Percentiles rank a stretch among this genome's conserved stretches.
Evolutionary conservation across 1,140 invertebrate species (phyloP).

Genomic region (Lepidurus packardi): DNA sequence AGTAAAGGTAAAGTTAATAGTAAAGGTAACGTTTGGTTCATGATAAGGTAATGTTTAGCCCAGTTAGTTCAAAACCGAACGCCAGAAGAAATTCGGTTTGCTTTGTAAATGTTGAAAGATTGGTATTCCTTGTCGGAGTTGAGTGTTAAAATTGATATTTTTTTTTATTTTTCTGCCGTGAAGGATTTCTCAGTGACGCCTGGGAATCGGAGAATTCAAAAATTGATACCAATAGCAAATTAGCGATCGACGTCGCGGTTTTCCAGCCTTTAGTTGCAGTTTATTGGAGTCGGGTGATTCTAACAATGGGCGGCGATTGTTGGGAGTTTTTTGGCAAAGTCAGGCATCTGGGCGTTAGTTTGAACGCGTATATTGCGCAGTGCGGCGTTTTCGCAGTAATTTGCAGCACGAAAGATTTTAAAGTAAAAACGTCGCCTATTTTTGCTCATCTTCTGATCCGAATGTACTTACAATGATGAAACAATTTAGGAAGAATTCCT

Average conservation of each 20-base stretch:
- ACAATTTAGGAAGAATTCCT: neutral
- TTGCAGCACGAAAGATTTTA: neutral
- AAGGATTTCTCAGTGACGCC: neutral
- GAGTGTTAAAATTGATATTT: no score
- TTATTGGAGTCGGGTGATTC: neutral
- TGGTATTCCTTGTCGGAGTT: no score
- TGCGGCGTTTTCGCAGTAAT: neutral
- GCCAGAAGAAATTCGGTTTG: no score
- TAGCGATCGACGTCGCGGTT: neutral
- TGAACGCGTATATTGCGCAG: neutral
- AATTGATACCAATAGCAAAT: neutral
- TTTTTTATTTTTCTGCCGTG: neutral
- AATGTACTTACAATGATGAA: neutral
- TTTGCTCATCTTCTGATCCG: neutral
- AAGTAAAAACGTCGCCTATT: neutral
- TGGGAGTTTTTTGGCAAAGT: neutral
- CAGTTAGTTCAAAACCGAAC: no score
- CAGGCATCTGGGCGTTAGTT: neutral
- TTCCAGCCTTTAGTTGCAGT: neutral
- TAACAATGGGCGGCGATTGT: neutral
- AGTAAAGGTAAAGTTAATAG: no score
- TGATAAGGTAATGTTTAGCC: no score
- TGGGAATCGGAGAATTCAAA: neutral
- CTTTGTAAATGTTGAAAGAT: no score
- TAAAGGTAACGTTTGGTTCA: no score